phyloP scores from a whole-genome alignment of 2,113 vertebrate genomes.

The Dicentrarchus labrax region DNA sequence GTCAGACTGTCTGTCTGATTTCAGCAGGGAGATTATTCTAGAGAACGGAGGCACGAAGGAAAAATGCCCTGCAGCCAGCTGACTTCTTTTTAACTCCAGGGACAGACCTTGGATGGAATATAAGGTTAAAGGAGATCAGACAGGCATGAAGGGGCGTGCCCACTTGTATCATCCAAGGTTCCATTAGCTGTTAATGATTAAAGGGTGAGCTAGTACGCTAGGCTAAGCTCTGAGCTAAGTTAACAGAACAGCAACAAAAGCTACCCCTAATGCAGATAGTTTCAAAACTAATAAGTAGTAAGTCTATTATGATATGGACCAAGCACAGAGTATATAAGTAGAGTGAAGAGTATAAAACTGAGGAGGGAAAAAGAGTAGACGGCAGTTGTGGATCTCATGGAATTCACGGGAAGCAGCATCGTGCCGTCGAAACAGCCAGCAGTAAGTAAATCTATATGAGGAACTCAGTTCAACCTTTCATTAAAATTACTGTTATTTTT shows the following conservation, averaged over 20 bases:
- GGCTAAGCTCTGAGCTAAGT: not conserved
- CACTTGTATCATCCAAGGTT: not conserved
- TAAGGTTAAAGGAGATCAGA: not conserved
- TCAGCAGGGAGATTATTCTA: too few relatives aligned
- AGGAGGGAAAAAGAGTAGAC: too few relatives aligned
- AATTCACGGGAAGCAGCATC: not conserved
- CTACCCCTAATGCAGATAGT: not conserved
- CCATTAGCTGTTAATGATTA: not conserved
- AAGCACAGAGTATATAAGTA: not conserved
- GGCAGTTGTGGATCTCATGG: not conserved
- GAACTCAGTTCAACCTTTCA: conserved; percentile 11
- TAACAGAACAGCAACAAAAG: not conserved
- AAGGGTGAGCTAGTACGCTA: not conserved
- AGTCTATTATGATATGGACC: not conserved
- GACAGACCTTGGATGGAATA: not conserved
- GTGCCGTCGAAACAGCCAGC: not conserved
- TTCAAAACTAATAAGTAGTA: not conserved
- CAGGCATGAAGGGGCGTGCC: not conserved
- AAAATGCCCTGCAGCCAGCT: too few relatives aligned
- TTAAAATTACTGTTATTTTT: conserved; percentile 13
- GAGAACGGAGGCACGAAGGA: too few relatives aligned
- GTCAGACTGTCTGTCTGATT: too few relatives aligned
- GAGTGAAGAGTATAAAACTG: not conserved
- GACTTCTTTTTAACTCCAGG: too few relatives aligned
- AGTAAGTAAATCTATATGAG: not conserved